These are phyloP conservation scores for Polymixis flavicincta DNA, from an alignment of 2,888 invertebrate species.

Conservation along the genomic window DNA sequence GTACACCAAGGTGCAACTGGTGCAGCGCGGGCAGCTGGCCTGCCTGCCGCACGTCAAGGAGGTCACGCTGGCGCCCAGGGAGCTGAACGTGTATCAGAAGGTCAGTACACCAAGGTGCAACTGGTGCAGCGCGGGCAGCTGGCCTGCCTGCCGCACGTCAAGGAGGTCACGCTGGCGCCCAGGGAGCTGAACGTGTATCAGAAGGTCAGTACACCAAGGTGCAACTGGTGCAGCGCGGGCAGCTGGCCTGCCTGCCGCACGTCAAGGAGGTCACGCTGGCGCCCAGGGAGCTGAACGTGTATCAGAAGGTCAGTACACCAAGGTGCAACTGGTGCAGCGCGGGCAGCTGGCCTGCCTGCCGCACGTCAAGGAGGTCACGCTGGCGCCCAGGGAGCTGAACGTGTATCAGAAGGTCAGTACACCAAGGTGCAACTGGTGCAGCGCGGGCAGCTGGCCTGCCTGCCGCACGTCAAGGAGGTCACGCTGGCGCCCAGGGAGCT, in stretches of 20 bases:
- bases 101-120: conserved; percentile 96
- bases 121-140: conserved; percentile 92
- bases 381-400: conserved; percentile 93
- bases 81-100: conserved; percentile 94
- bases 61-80: conserved; percentile 92
- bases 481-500: conserved; percentile 93
- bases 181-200: conserved; percentile 95
- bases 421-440: conserved; percentile 95
- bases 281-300: conserved; percentile 93
- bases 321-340: conserved; percentile 93
- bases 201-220: conserved; percentile 95
- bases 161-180: conserved; percentile 92
- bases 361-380: conserved; percentile 90
- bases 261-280: conserved; percentile 92
- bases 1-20: conserved; percentile 96
- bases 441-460: conserved; percentile 90
- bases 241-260: conserved; percentile 91
- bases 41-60: conserved; percentile 91
- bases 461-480: conserved; percentile 92
- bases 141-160: conserved; percentile 91
- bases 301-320: conserved; percentile 96
- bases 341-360: conserved; percentile 92
- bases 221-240: conserved; percentile 93
- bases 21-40: conserved; percentile 91
- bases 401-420: conserved; percentile 94